Base-by-base conservation (phyloP, 1,140 invertebrate genomes). In the Nephila pilipes region DNA sequence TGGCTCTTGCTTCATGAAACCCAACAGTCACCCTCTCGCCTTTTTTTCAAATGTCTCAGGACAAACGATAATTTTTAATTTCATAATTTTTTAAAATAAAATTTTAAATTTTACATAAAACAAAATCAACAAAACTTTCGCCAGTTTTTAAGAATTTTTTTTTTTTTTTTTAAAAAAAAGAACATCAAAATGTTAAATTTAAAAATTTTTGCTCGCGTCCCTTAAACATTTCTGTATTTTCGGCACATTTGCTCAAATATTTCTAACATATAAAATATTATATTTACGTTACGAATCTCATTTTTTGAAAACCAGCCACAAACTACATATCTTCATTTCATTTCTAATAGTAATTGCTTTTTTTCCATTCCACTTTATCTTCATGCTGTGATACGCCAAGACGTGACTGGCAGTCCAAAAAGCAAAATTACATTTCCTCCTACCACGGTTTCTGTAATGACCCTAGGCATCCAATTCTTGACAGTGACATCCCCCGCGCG, bases 311-410 rank as follows among this genome's bases (percentile, higher is more conserved):
- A 75, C 32, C 12, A 36, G 18, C 69, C 29, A 18, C 25, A 75
- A 12, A 36, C 32, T 32, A 36, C 32, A 32, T 32, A 32, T 75
- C 69, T 75, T 29, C 29, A 75, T 75, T 20, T 29, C 32, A 75
- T 75, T 75, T 75, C 69, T 75, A 75, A 75, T 75, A 75, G 69
- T 32, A 75, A 75, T 75, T 75, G 69, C 29, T 32, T 75, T 29
- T 69, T 75, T 75, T 36, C 12, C 14, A 20, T 75, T 75, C 16
- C 63, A 25, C 25, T 65, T 29, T 65, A 25, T 25, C 8, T 65
- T 14, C 25, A 65, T 12, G 29, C 32, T 29, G 8, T 32, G 29
- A 75, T 32, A 75, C 69, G 29, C 69, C 0, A 2, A 5, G 14
- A 75, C 69, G 69, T 75, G 69, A 75, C 69, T 75, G 29, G 69